These are phyloP conservation scores for Tupaia chinensis DNA, from an alignment of 2,113 vertebrate species.

Conservation along the genomic window DNA sequence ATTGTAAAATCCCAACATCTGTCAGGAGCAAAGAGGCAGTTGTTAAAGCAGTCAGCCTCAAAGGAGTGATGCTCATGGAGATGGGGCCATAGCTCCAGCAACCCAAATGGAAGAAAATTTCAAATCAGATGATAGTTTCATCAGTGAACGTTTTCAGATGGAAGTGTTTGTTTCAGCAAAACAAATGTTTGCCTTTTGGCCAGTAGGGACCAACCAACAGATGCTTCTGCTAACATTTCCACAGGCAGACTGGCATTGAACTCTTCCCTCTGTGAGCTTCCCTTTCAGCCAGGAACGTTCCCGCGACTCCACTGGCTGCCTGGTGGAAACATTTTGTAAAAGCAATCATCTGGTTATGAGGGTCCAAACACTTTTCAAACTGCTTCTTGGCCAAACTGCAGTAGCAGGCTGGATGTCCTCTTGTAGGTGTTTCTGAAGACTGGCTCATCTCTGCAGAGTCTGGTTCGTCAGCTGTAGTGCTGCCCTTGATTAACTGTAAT, in stretches of 20 bases:
- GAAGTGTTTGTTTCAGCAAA: slow-evolving; percentile 74
- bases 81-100: not conserved
- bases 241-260: slow-evolving; percentile 68
- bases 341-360: slow-evolving; percentile 47
- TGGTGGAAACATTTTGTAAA: slow-evolving; percentile 58
- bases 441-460: not conserved
- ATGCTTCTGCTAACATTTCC: slow-evolving; percentile 74
- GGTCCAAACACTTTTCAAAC: slow-evolving; percentile 1
- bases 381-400: not conserved
- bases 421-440: slow-evolving; percentile 24
- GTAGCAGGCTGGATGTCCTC: not conserved
- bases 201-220: slow-evolving; percentile 72
- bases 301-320: slow-evolving; percentile 31
- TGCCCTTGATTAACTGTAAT: not conserved
- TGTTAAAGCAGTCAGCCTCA: not conserved
- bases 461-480: not conserved
- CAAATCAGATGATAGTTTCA: slow-evolving; percentile 40
- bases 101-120: not conserved
- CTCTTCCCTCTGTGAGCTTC: slow-evolving; percentile 53
- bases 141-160: slow-evolving; percentile 62
- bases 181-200: slow-evolving; percentile 82
- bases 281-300: slow-evolving; percentile 64
- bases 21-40: not conserved
- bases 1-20: slow-evolving; percentile 11
- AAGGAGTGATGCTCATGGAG: not conserved